Base-by-base conservation (phyloP, 2,888 invertebrate species). In the Eupithecia subumbrata region DNA sequence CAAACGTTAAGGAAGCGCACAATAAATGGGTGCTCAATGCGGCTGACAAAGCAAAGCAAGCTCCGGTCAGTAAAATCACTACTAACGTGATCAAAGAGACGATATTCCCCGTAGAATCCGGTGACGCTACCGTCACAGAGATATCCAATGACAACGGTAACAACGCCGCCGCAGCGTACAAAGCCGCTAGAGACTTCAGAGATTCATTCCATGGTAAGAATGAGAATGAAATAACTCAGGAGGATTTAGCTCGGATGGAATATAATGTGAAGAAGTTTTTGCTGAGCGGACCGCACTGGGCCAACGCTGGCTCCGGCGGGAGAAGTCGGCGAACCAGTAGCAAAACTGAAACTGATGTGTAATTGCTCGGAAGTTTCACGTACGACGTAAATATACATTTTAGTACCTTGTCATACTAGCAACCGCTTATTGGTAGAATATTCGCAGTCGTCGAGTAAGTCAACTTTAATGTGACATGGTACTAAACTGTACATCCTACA, bases 261-360 rank as follows among this genome's bases (percentile, higher is more conserved):
- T 96, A 97, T 85, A 97, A 97, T 87, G 97, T 97, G n/a, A 97
- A 97, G 89, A 96, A 96, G 87, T 97, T 97, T 89, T 90, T 97
- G 82, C 93, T 97, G 86, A 96, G 96, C 75, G 95, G 95, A 4
- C 92, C 94, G 25, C 91, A 92, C 69, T 95, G 94, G 94, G 90
- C 83, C 40, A 89, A 89, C 76, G 86, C 91, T 1, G 89, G 83
- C 22, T 84, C 90, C 0, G 86, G 81, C 4, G 89, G 85, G 3
- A 85, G 93, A 64, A 93, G 92, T 84, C 91, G 95, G 18, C 92
- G 94, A 84, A 95, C 95, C 80, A 95, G 95, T 85, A 95, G 95
- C 87, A 95, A 95, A 88, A 95, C 95, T 88, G 95, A 95, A 92
- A 95, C 95, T 93, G 95, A 95, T 91, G 94, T 95, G 86, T 95